Conservation (phyloP, 2,797 vertebrate genomes). For the Phalanger gymnotis region DNA sequence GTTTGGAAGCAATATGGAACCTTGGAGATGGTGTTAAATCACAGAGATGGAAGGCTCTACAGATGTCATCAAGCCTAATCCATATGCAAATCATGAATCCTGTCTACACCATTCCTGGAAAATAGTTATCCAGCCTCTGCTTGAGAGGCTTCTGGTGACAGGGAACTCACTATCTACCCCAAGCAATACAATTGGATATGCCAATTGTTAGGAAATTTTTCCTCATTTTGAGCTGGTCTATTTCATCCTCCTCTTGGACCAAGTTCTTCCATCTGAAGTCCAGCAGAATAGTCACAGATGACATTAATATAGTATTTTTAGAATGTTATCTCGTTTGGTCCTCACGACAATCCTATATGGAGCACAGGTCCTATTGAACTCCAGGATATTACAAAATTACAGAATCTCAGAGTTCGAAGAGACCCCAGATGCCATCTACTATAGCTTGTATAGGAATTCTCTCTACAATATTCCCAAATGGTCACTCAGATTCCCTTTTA, state of each 20-base stretch:
- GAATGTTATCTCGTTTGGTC: not conserved
- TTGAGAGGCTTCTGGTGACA: not conserved
- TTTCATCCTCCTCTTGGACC: not conserved
- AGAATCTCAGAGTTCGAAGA: not conserved
- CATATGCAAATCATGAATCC: not conserved
- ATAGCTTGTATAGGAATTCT: not conserved
- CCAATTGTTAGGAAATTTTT: not conserved
- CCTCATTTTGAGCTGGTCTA: not conserved
- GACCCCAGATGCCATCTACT: not conserved
- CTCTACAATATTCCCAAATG: not conserved
- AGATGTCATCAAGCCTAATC: not conserved
- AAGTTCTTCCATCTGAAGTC: not conserved
- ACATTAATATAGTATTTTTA: not conserved
- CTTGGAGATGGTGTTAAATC: not conserved
- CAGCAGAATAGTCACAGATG: not conserved
- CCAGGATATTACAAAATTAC: not conserved
- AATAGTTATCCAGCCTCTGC: not conserved
- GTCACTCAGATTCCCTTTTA: not conserved
- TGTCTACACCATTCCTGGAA: not conserved
- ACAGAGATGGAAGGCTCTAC: not conserved
- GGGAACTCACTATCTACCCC: not conserved
- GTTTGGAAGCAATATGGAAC: not conserved
- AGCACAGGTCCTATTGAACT: not conserved
- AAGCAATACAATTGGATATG: not conserved
- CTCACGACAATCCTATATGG: not conserved